phyloP scores from a whole-genome alignment of 2,113 vertebrate genomes.

The Suricata suricatta region DNA sequence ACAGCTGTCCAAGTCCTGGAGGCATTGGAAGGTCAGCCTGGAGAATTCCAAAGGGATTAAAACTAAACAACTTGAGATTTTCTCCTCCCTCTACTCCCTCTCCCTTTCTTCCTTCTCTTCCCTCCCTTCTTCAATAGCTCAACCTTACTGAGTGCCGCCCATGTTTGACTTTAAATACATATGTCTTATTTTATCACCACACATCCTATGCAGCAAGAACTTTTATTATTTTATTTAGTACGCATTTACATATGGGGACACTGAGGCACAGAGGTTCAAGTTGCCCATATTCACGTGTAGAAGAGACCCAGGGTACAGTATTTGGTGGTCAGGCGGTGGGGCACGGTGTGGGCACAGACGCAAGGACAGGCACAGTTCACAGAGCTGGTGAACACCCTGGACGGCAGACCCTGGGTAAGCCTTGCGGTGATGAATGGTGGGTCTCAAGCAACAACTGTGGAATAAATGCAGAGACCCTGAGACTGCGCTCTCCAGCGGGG shows the following conservation, averaged over 20 bases:
- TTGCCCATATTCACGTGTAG: background rate
- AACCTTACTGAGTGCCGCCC: background rate
- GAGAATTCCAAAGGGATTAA: background rate
- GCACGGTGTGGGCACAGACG: background rate
- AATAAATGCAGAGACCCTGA: background rate
- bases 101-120: too few relatives aligned
- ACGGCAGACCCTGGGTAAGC: background rate
- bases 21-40: background rate
- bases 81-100: background rate
- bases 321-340: background rate
- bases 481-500: background rate
- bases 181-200: background rate
- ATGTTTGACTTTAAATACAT: background rate
- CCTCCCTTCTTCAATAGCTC: background rate
- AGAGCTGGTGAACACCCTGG: background rate
- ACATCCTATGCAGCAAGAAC: too few relatives aligned
- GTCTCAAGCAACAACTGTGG: background rate
- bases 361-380: background rate
- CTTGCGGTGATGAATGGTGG: background rate
- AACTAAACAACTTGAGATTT: background rate
- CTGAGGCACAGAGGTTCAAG: background rate
- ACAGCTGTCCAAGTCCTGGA: background rate
- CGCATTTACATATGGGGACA: background rate
- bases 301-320: background rate
- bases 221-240: background rate